Evolutionary conservation across 2,888 invertebrate species (phyloP), one percentile per base, ranked within the genome.

Genomic region (Lepidochrysops patricia): DNA sequence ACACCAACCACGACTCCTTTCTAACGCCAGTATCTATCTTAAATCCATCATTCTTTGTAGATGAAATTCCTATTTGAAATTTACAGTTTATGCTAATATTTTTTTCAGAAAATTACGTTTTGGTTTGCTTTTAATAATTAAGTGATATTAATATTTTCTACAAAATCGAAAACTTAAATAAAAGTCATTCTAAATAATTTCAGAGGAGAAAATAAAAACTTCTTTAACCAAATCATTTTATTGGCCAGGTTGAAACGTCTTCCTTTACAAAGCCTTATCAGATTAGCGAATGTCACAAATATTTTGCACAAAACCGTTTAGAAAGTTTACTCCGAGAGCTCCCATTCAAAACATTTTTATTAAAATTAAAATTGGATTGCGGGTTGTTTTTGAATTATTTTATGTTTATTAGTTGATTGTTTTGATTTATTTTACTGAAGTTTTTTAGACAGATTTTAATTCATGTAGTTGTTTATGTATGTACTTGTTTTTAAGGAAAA

Each of bases 261-360:
- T 27, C 29, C 29, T 6, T 9, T 15, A 52, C 27, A 52, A 27
- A 52, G 29, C 29, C 15, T 52, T 25, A 52, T 52, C 52, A 19
- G 52, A 29, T 52, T 52, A 52, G 52, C 7, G 52, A n/a, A 27
- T 15, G 52, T 52, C 52, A 52, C 27, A 52, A 52, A 52, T 29
- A 29, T 52, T 52, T 52, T 52, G 29, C 52, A 52, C 52, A 29
- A 52, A 52, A 52, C 52, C 15, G 29, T 52, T 52, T 52, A 52
- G 26, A 25, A 50, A 50, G 25, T 50, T 13, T 6, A 26, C n/a
- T 50, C 26, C 50, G 50, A 2, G 50, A 50, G 50, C 26, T 26
- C 6, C 25, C 6, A n/a, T 26, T 50, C 13, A 50, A 49, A 25
- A 25, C 25, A 2, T 25, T 50, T 50, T 25, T 13, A 49, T 25